These are phyloP conservation scores for Saguinus imperator DNA, from an alignment of 2,113 vertebrate species.

Conservation along the genomic window DNA sequence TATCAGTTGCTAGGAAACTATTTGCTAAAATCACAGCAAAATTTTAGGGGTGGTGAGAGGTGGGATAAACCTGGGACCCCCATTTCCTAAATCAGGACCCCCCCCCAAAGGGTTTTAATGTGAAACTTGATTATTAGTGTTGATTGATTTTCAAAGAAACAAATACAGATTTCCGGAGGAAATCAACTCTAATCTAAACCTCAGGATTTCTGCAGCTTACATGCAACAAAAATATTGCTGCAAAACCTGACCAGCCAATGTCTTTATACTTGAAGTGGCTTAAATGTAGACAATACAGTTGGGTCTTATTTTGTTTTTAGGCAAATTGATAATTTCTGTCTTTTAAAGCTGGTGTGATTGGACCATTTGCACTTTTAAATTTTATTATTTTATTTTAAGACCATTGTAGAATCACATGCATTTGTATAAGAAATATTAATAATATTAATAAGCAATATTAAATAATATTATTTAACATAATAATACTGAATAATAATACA, in stretches of 20 bases:
- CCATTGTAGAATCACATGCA: background rate
- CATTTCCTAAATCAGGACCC: background rate
- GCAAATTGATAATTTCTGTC: background rate
- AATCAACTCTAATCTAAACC: background rate
- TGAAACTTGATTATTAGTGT: no score
- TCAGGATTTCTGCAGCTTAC: background rate
- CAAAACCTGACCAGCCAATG: background rate
- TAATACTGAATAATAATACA: no score
- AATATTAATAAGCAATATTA: no score
- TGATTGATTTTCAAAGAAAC: background rate
- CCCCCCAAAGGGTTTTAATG: background rate
- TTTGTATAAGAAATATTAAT: background rate
- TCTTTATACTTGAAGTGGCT: background rate
- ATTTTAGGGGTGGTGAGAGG: no score
- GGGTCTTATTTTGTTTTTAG: background rate
- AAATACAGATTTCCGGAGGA: background rate
- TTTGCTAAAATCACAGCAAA: background rate
- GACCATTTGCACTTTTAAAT: background rate
- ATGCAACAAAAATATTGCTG: background rate
- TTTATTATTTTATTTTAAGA: background rate
- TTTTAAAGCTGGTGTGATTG: background rate
- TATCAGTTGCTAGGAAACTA: background rate
- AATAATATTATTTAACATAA: no score
- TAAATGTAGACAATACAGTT: background rate
- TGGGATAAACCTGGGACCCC: no score